These are phyloP conservation scores for Thyatira batis DNA, from an alignment of 2,888 invertebrate species.

Conservation along the genomic window DNA sequence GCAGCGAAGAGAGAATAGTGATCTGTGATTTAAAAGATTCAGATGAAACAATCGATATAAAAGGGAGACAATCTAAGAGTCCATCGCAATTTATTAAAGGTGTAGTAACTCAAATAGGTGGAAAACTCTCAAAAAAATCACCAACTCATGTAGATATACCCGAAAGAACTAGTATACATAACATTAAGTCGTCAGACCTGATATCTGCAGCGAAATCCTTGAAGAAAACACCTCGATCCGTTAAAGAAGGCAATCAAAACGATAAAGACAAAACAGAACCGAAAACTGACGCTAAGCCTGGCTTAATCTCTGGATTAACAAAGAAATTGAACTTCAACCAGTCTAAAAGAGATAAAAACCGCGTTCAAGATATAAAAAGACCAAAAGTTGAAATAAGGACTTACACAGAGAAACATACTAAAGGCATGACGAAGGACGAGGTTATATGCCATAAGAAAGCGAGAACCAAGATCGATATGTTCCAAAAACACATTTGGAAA, in stretches of 20 bases:
- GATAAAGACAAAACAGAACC: slow-evolving; percentile 19
- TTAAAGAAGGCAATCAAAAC: slow-evolving; percentile 18
- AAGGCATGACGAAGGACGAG: slow-evolving; percentile 65
- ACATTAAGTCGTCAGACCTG: slow-evolving; percentile 60
- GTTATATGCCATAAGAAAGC: slow-evolving; percentile 71
- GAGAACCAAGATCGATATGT: slow-evolving; percentile 75
- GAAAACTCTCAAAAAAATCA: slow-evolving; percentile 48
- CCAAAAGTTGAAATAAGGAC: slow-evolving; percentile 73
- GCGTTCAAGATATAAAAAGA: slow-evolving; percentile 42
- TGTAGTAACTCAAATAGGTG: slow-evolving; percentile 52
- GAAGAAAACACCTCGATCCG: slow-evolving; percentile 43
- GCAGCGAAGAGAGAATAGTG: slow-evolving; percentile 67
- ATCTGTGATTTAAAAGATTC: slow-evolving; percentile 46
- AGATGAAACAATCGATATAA: slow-evolving; percentile 33
- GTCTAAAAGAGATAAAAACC: slow-evolving; percentile 60
- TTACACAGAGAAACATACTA: slow-evolving; percentile 63
- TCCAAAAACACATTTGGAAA: slow-evolving; percentile 73
- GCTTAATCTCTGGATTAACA: slow-evolving; percentile 64
- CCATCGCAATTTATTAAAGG: slow-evolving; percentile 56
- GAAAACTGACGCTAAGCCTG: slow-evolving; percentile 41
- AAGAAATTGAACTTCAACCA: slow-evolving; percentile 68
- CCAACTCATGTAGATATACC: slow-evolving; percentile 26
- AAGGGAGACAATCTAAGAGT: slow-evolving; percentile 47
- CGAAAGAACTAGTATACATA: slow-evolving; percentile 61
- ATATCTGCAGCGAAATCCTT: slow-evolving; percentile 56